Evolutionary conservation across 1,140 invertebrate genomes (phyloP).

Genomic region (Scaptodrosophila lebanonensis): DNA sequence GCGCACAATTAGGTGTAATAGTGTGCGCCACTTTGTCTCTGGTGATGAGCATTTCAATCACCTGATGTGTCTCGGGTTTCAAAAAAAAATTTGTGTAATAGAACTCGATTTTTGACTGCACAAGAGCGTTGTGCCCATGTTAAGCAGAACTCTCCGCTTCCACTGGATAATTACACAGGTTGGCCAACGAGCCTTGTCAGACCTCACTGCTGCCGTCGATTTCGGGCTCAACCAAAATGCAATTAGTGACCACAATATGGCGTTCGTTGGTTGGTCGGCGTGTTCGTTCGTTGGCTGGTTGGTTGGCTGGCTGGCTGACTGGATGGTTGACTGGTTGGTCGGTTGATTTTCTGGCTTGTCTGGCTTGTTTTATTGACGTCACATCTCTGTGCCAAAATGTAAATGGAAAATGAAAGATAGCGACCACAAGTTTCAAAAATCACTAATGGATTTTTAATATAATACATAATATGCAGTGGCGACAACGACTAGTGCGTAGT

Average conservation of each 20-base stretch:
- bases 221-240: slow-evolving; percentile 68
- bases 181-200: too few relatives aligned
- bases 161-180: too few relatives aligned
- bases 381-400: slow-evolving; percentile 32
- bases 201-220: slow-evolving; percentile 26
- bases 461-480: slow-evolving; percentile 57
- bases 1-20: too few relatives aligned
- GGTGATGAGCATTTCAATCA: too few relatives aligned
- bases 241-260: slow-evolving; percentile 67
- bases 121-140: too few relatives aligned
- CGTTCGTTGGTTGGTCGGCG: slow-evolving; percentile 42
- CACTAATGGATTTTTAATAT: slow-evolving; percentile 74
- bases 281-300: slow-evolving; percentile 26
- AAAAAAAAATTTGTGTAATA: too few relatives aligned
- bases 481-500: background rate
- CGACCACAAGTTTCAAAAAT: slow-evolving; percentile 72
- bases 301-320: background rate
- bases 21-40: too few relatives aligned
- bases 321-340: background rate
- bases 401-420: slow-evolving; percentile 61
- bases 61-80: too few relatives aligned
- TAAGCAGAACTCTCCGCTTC: too few relatives aligned
- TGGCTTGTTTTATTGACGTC: slow-evolving; percentile 30
- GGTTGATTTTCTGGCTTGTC: background rate
- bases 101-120: too few relatives aligned